Conservation (phyloP, 2,797 vertebrate species). For the Epinephelus awoara region DNA sequence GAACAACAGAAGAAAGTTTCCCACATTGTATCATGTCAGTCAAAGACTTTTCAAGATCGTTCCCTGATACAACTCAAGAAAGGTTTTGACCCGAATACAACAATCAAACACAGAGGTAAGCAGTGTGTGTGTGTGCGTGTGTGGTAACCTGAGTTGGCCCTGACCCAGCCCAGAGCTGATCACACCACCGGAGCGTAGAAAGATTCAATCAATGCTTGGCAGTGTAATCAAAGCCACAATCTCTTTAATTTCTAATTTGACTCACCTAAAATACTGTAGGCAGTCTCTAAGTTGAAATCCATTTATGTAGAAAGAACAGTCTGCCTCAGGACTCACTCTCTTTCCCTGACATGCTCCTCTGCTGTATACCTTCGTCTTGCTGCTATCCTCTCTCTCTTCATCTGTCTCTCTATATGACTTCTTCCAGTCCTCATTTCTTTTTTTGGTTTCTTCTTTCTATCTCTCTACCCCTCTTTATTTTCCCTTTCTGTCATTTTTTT, state of each 20-base stretch:
- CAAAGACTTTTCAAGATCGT: constrained; percentile 16
- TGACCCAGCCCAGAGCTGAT: constrained; percentile 32
- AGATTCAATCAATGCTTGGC: constrained; percentile 56
- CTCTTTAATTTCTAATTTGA: constrained; percentile 60
- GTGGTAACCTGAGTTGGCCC: background rate
- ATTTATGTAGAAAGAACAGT: constrained; percentile 49
- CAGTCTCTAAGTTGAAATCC: constrained; percentile 44
- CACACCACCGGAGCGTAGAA: constrained; percentile 11
- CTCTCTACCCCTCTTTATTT: background rate
- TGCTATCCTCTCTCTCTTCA: constrained; percentile 8
- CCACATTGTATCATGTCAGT: background rate
- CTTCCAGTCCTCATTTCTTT: background rate
- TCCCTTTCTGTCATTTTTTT: background rate
- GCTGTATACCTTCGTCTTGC: background rate
- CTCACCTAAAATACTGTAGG: constrained; percentile 58
- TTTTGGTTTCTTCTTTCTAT: constrained; percentile 7
- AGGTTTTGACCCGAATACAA: constrained; percentile 34
- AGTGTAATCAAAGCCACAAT: constrained; percentile 52
- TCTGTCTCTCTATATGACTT: background rate
- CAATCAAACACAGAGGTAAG: constrained; percentile 6
- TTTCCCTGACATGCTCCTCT: constrained; percentile 19
- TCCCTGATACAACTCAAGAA: background rate
- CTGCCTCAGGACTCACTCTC: constrained; percentile 25
- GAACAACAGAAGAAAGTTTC: background rate
- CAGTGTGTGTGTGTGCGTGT: background rate